phyloP scores from a whole-genome alignment of 2,113 vertebrate genomes.

The Callionymus lyra region DNA sequence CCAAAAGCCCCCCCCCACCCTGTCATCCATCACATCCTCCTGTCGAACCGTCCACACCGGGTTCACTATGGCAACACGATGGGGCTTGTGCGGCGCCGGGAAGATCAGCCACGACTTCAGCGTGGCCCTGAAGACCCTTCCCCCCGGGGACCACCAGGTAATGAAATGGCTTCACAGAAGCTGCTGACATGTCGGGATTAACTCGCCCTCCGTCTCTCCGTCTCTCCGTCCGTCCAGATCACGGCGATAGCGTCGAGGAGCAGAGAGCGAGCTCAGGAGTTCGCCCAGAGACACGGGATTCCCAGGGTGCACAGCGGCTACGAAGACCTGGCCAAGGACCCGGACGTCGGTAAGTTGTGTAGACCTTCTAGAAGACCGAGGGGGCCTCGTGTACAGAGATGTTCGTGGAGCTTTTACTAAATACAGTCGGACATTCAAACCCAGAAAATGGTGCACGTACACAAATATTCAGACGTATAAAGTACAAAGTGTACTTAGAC shows the following conservation, averaged over 20 bases:
- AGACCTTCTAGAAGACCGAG: neutral
- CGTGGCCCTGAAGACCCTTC: slow-evolving; percentile 58
- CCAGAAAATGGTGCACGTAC: too few species aligned
- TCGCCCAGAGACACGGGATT: slow-evolving; percentile 60
- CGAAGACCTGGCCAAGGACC: slow-evolving; percentile 62
- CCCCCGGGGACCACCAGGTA: slow-evolving; percentile 69
- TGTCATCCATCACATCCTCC: slow-evolving; percentile 24
- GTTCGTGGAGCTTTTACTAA: too few species aligned
- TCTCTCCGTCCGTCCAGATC: slow-evolving; percentile 38
- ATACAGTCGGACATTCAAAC: too few species aligned
- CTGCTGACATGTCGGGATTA: neutral
- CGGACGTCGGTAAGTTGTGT: slow-evolving; percentile 56
- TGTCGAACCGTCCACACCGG: slow-evolving; percentile 4
- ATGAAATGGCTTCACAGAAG: slow-evolving; percentile 1
- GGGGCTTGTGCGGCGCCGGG: slow-evolving; percentile 68
- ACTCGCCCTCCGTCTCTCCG: neutral
- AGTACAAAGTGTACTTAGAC: too few species aligned
- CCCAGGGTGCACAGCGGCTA: slow-evolving; percentile 66
- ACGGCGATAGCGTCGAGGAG: slow-evolving; percentile 63
- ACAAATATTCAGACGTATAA: too few species aligned
- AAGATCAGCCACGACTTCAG: slow-evolving; percentile 72
- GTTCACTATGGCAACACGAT: slow-evolving; percentile 61
- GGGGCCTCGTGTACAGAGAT: too few species aligned
- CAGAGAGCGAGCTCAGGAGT: slow-evolving; percentile 52
- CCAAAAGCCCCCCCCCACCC: slow-evolving; percentile 12